Percentiles rank a stretch among this genome's conserved stretches.
These are phyloP conservation scores for Limnephilus lunatus DNA, from an alignment of 2,888 invertebrate species.

Conservation along the genomic window DNA sequence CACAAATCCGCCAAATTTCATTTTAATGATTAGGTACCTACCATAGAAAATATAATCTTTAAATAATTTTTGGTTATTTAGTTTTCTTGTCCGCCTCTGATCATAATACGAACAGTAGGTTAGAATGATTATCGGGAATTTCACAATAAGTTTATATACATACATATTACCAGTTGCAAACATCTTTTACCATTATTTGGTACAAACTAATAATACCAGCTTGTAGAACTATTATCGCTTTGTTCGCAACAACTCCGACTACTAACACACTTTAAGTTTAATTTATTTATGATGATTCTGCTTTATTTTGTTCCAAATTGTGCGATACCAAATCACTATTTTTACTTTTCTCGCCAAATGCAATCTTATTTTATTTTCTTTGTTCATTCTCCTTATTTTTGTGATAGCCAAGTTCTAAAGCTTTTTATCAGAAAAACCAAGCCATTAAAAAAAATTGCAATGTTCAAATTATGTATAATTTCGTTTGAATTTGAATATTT, in stretches of 20 bases:
- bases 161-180: not conserved
- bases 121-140: not conserved
- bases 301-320: not conserved
- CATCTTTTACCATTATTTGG: not conserved
- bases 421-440: not conserved
- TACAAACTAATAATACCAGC: not conserved
- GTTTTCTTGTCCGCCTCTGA: not conserved
- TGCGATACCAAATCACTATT: not conserved
- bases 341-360: not conserved
- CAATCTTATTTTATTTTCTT: not conserved
- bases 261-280: conserved; percentile 2
- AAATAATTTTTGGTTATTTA: not conserved
- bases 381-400: not conserved
- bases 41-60: no score
- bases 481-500: not conserved
- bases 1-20: no score
- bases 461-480: not conserved
- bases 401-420: not conserved
- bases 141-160: not conserved
- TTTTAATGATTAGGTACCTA: no score
- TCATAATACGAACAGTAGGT: not conserved
- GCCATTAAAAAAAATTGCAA: not conserved
- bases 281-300: not conserved
- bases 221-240: not conserved
- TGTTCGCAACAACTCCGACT: not conserved